Base-by-base conservation (phyloP, 2,888 invertebrate species). In the Dryocosmus kuriphilus region DNA sequence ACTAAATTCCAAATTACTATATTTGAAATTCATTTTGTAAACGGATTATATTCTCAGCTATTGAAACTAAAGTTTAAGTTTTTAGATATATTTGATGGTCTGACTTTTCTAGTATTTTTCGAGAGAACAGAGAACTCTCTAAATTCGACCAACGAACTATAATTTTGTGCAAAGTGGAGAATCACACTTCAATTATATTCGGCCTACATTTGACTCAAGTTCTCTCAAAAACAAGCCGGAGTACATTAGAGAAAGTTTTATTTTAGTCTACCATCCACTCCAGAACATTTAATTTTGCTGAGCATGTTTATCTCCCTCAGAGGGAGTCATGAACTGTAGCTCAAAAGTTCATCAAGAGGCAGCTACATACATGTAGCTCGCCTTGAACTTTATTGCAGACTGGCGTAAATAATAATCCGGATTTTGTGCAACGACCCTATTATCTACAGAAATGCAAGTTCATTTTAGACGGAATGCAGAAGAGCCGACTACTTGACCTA, bases 101-200 rank as follows among this genome's bases (percentile, higher is more conserved):
- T n/a, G 8, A n/a, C 51, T 8, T n/a, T 51, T 19, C 6, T 46
- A 0, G 2, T n/a, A 16, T n/a, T 46, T 46, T 46, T 6, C 46
- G 7, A 19, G 46, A n/a, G n/a, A n/a, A 46, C 19, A 7, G 19
- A 7, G 7, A 19, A 19, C 46, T 46, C 46, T 46, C 46, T 19
- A 46, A 46, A 5, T 46, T 46, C 19, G 41, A 24, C 65, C 65
- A 65, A 41, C 65, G 41, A 65, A 65, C 41, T 65, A 24, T 41
- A 65, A 65, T 41, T 65, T 41, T 65, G 27, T 65, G 38, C 16
- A 65, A 65, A 65, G 41, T 65, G 41, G 41, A 67, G 41, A 67
- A 67, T 67, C 46, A 41, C 67, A 67, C 46, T 67, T 46, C 27
- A 46, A 67, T 67, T 67, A 67, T 67, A 67, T 67, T 67, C 27